phyloP scores from a whole-genome alignment of 2,113 vertebrate genomes.

The Percina caprodes region DNA sequence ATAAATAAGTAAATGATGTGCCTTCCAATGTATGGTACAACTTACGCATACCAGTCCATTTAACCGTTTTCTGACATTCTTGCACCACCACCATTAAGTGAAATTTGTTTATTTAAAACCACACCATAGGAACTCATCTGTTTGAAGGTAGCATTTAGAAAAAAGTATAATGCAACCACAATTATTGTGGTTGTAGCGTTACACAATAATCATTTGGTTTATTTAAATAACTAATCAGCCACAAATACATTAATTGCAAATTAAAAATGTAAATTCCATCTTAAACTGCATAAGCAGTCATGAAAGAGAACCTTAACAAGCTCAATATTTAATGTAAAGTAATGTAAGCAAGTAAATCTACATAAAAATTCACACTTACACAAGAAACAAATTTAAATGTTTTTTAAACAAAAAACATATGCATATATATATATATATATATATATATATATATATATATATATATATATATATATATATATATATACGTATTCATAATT shows the following conservation, averaged over 20 bases:
- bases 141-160: not conserved
- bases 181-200: not conserved
- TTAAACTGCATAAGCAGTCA: not conserved
- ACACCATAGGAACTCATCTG: not conserved
- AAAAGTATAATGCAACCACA: conserved; percentile 5
- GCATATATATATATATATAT: too few species aligned
- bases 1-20: conserved; percentile 9
- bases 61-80: conserved; percentile 37
- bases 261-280: not conserved
- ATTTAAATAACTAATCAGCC: not conserved
- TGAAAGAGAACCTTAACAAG: too few species aligned
- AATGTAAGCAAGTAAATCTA: too few species aligned
- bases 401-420: too few species aligned
- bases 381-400: too few species aligned
- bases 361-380: too few species aligned
- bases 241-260: not conserved
- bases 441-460: too few species aligned
- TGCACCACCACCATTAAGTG: not conserved
- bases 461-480: too few species aligned
- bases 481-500: too few species aligned
- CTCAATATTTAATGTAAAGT: too few species aligned
- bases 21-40: conserved; percentile 52
- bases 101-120: conserved; percentile 38
- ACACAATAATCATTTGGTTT: not conserved
- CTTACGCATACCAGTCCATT: conserved; percentile 38